A percentile compares a stretch with the other conserved stretches of the same genome.
Evolutionary conservation across 92 coral and sea anemone species (phyloP).

Genomic region (Diadumene lineata): DNA sequence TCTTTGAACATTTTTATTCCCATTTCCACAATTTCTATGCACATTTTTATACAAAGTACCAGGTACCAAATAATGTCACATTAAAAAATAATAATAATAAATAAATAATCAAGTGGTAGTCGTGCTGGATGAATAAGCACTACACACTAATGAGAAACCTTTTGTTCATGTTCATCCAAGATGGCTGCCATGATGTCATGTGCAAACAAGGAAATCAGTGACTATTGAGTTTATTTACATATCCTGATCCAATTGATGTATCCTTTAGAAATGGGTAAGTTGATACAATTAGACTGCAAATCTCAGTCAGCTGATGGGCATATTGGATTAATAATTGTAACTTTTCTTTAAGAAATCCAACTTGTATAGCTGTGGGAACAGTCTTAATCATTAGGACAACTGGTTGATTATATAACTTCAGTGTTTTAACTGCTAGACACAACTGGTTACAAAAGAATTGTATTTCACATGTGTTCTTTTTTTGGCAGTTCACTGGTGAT

Average conservation of each 20-base stretch:
- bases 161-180: no score
- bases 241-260: conserved; percentile 64
- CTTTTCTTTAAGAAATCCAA: no score
- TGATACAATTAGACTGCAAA: conserved; percentile 38
- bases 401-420: neutral
- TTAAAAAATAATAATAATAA: neutral
- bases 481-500: no score
- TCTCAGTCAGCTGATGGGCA: conserved; percentile 64
- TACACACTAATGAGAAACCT: no score
- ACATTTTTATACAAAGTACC: no score
- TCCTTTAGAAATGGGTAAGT: conserved; percentile 58
- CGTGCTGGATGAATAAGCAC: no score
- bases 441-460: no score
- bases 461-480: no score
- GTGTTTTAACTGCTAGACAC: no score
- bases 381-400: neutral
- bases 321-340: conserved; percentile 20
- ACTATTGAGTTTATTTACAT: conserved; percentile 42
- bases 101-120: no score
- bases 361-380: no score
- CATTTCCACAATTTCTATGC: neutral
- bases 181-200: neutral
- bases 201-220: neutral
- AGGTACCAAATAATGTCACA: neutral
- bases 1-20: neutral